These are phyloP conservation scores for Protobothrops mucrosquamatus DNA, from an alignment of 2,113 vertebrate species.

Conservation along the genomic window DNA sequence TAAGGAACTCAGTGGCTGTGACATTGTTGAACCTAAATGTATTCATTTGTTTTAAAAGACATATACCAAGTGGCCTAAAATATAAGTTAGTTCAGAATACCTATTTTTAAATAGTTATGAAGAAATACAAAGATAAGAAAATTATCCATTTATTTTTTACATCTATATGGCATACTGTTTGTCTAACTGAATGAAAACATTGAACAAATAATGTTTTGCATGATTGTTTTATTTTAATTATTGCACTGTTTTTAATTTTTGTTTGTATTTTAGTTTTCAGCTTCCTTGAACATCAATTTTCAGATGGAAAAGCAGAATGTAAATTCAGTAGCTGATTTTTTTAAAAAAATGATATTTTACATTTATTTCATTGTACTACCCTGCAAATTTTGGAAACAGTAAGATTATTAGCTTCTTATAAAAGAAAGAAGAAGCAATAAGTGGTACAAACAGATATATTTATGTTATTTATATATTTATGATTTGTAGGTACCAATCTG, in stretches of 20 bases:
- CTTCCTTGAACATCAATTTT: not conserved
- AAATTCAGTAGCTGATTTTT: not conserved
- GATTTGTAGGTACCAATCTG: slow-evolving; percentile 2
- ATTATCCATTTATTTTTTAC: slow-evolving; percentile 56
- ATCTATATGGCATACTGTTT: slow-evolving; percentile 50
- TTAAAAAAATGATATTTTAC: not conserved
- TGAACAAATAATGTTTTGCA: not conserved
- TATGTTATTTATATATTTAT: not conserved
- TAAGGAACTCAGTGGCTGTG: slow-evolving; percentile 7
- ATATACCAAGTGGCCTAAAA: slow-evolving; percentile 21
- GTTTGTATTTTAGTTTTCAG: not conserved
- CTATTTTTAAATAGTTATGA: slow-evolving; percentile 54
- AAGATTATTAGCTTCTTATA: slow-evolving; percentile 12
- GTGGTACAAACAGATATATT: slow-evolving; percentile 10
- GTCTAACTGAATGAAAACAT: slow-evolving; percentile 17
- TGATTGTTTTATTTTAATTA: not conserved
- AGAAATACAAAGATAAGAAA: slow-evolving; percentile 45
- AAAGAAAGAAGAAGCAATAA: slow-evolving; percentile 20
- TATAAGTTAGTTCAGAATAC: slow-evolving; percentile 31
- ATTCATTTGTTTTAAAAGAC: slow-evolving; percentile 30
- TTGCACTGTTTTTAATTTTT: not conserved
- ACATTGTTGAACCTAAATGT: not conserved
- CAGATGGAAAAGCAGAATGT: not conserved
- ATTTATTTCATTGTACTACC: not conserved
- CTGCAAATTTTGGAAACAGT: slow-evolving; percentile 45